A percentile compares a stretch with the other conserved stretches of the same genome.
phyloP scores from a whole-genome alignment of 1,140 invertebrate genomes.

The Drosophila tropicalis region DNA sequence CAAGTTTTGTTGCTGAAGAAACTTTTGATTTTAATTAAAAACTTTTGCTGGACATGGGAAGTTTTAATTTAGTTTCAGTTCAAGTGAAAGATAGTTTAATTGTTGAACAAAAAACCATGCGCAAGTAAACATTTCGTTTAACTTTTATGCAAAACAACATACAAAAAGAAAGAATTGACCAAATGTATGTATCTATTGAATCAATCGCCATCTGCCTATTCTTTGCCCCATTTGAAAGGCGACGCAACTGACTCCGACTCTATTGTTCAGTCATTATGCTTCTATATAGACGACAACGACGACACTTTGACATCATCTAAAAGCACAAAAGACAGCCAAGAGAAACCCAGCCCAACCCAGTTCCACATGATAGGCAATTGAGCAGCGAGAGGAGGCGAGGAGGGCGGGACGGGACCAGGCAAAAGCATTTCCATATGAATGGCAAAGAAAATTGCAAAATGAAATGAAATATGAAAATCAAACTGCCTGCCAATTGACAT shows the following conservation, averaged over 20 bases:
- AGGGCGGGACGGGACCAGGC: not conserved
- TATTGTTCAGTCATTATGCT: slow-evolving; percentile 37
- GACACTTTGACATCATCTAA: slow-evolving; percentile 43
- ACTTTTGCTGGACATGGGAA: slow-evolving; percentile 29
- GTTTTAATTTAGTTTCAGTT: slow-evolving; percentile 14
- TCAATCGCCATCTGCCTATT: not conserved
- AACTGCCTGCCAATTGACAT: slow-evolving; percentile 68
- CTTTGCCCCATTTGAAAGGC: slow-evolving; percentile 35
- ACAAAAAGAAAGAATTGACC: slow-evolving; percentile 18
- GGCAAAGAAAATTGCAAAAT: slow-evolving; percentile 51
- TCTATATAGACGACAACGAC: not conserved
- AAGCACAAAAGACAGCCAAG: slow-evolving; percentile 13
- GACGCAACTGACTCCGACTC: slow-evolving; percentile 20
- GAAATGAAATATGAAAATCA: slow-evolving; percentile 76
- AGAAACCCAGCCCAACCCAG: not conserved
- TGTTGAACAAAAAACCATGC: not conserved
- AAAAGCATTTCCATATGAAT: slow-evolving; percentile 71
- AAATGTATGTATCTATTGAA: slow-evolving; percentile 4
- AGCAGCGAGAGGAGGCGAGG: not conserved
- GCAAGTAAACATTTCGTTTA: slow-evolving; percentile 5
- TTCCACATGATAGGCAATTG: slow-evolving; percentile 1
- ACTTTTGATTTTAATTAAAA: slow-evolving; percentile 68
- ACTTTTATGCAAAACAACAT: slow-evolving; percentile 45
- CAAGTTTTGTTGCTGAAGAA: slow-evolving; percentile 25
- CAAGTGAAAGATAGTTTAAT: slow-evolving; percentile 26